Base-by-base conservation (phyloP, 2,797 vertebrate genomes). In the Lepilemur ruficaudatus region DNA sequence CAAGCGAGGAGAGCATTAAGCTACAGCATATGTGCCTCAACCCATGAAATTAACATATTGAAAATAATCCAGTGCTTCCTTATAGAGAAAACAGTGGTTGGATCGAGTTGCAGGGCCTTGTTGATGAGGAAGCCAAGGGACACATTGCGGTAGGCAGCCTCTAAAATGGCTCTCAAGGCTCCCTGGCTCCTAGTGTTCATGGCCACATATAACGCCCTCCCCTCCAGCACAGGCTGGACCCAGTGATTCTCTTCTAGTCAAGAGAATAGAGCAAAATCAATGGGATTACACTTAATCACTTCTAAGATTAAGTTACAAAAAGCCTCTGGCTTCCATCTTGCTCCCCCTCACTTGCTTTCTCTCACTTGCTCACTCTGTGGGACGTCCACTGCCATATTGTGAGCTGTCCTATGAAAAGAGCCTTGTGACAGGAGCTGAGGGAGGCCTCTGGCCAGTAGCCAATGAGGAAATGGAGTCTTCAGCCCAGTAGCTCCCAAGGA, bases 1-100 rank as follows among this genome's bases (percentile, higher is more conserved):
- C 89, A 96, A 97, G 61, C 57, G 83, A 94, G 97, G 96, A 79
- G 72, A 87, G 50, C 67, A 82, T 84, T 96, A 73, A 92, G 69
- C 79, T 91, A 48, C 59, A 81, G 89, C 87, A 93, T 89, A 85
- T 70, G 70, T 86, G 94, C 75, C 61, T 72, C 89, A 95, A 81
- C 52, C 94, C 94, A 81, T 57, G 57, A 97, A 94, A 97, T 87
- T 84, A 94, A 61, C 93, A 90, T 91, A 93, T 0, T 91, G 93
- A 94, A 94, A 94, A 96, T 65, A 83, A 96, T 90, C 75, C 86
- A 92, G n/a, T 11, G 30, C 76, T 91, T 92, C 83, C 83, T 80
- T 89, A 30, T 14, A 93, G 48, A 96, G 86, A 95, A 73, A 91
- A 93, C 30, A 86, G 67, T 48, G 38, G 85, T 52, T 97, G 93